Conservation (phyloP, 2,113 vertebrate genomes). For the Silurus asotus region DNA sequence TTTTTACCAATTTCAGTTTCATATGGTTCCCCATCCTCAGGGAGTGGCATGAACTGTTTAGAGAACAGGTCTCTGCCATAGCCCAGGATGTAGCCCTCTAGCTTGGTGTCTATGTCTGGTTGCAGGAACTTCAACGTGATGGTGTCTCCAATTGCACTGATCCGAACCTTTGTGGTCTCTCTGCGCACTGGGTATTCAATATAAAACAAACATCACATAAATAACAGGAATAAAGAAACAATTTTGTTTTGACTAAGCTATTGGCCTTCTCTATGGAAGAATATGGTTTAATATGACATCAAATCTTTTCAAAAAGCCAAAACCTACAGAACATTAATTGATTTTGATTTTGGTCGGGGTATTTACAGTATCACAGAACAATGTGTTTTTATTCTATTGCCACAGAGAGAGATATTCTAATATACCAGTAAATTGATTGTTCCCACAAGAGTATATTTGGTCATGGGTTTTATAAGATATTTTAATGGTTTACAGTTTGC, state of each 20-base stretch:
- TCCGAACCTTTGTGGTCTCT: slow-evolving; percentile 88
- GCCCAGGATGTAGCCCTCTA: slow-evolving; percentile 92
- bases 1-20: slow-evolving; percentile 84
- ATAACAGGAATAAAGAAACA: background rate
- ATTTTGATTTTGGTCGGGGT: background rate
- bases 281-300: slow-evolving; percentile 9
- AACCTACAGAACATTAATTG: slow-evolving; percentile 19
- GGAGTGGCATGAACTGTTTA: slow-evolving; percentile 90
- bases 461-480: background rate
- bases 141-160: slow-evolving; percentile 89
- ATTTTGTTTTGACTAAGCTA: background rate
- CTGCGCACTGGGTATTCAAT: slow-evolving; percentile 76
- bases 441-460: background rate
- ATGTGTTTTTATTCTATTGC: slow-evolving; percentile 21
- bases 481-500: background rate
- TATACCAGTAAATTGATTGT: background rate
- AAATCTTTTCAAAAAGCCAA: background rate
- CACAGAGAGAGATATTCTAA: slow-evolving; percentile 11
- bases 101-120: slow-evolving; percentile 77
- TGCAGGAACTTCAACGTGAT: slow-evolving; percentile 87
- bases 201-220: slow-evolving; percentile 1
- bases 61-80: slow-evolving; percentile 90
- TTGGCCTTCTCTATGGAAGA: slow-evolving; percentile 31
- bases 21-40: slow-evolving; percentile 81
- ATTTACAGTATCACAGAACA: slow-evolving; percentile 32